These are phyloP conservation scores for Melanotaenia pygmaea DNA, from an alignment of 2,797 vertebrate species.

Conservation along the genomic window DNA sequence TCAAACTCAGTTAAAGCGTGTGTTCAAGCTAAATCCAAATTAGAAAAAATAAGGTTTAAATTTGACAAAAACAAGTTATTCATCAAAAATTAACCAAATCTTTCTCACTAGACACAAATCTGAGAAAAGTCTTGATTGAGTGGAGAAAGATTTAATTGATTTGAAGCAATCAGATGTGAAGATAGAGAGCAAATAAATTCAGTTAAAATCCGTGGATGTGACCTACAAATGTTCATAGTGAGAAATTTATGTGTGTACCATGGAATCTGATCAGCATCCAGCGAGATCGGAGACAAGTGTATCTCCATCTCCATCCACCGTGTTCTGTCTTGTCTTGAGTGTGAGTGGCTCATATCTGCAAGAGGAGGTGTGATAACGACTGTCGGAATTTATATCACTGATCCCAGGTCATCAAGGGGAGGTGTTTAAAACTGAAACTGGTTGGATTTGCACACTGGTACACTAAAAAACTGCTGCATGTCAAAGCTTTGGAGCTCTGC, in stretches of 20 bases:
- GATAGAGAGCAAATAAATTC: neutral
- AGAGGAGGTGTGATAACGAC: neutral
- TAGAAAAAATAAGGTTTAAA: neutral
- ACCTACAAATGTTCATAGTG: neutral
- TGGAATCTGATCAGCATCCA: neutral
- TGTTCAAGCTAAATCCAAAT: too few species aligned
- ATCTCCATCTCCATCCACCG: neutral
- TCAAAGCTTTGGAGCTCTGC: slow-evolving; percentile 36
- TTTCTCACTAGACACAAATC: neutral
- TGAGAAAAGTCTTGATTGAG: neutral
- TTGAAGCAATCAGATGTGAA: neutral
- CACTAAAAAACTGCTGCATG: slow-evolving; percentile 14
- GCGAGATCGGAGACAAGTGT: neutral
- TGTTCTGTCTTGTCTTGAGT: neutral
- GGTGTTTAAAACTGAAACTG: neutral
- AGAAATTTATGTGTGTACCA: neutral
- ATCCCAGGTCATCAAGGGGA: neutral
- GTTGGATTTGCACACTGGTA: neutral
- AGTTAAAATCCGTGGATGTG: neutral
- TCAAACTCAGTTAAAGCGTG: neutral
- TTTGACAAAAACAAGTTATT: too few species aligned
- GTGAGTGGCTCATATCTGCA: neutral
- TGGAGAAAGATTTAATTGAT: too few species aligned
- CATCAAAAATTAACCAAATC: neutral
- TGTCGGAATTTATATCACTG: neutral